Evolutionary conservation across 2,888 invertebrate genomes (phyloP).

Genomic region (Rugalucina vietnamica): DNA sequence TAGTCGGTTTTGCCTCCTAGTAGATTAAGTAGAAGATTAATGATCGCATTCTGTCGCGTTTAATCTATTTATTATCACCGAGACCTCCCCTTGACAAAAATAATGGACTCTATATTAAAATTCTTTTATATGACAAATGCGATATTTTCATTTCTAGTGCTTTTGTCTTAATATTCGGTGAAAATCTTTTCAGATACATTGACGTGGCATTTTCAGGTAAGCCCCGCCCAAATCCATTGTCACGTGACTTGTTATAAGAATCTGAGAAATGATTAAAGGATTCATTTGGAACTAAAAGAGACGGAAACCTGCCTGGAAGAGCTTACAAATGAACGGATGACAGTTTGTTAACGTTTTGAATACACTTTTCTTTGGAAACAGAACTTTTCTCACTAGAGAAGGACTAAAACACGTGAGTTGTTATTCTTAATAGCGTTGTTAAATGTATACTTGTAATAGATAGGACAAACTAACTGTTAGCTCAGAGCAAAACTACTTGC

Average conservation of each 20-base stretch:
- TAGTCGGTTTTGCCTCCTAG: neutral
- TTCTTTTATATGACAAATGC: conserved; percentile 9
- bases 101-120: conserved; percentile 14
- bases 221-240: neutral
- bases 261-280: neutral
- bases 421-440: no score
- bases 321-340: conserved; percentile 6
- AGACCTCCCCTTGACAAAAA: conserved; percentile 14
- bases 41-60: neutral
- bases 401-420: neutral
- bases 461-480: no score
- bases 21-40: neutral
- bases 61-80: conserved; percentile 2
- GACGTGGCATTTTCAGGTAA: neutral
- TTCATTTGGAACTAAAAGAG: conserved; percentile 3
- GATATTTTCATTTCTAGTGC: neutral
- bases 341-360: neutral
- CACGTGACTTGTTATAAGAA: neutral
- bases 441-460: no score
- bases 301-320: neutral
- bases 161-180: conserved; percentile 8
- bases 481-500: no score
- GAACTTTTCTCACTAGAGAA: neutral
- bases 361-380: neutral
- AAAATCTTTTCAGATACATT: neutral